Conservation (phyloP, 2,888 invertebrate species). For the Arctia plantaginis region DNA sequence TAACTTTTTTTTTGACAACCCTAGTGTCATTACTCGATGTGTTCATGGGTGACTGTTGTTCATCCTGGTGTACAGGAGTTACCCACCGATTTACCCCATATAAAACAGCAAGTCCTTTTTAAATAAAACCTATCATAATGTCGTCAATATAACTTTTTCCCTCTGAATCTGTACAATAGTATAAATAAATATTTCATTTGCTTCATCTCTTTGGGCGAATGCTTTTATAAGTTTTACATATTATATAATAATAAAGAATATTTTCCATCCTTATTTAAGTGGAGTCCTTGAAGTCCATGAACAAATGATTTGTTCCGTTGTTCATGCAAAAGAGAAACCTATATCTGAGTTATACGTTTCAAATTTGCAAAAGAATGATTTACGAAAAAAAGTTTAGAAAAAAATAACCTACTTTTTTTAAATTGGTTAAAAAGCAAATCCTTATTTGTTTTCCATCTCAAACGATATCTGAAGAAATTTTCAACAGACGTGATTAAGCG, state of each 20-base stretch:
- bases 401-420: neutral
- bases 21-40: neutral
- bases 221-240: neutral
- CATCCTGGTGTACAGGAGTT: too few species aligned
- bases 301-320: neutral
- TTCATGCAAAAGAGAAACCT: neutral
- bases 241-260: neutral
- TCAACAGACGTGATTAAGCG: neutral
- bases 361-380: neutral
- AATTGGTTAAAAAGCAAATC: neutral
- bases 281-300: neutral
- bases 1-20: too few species aligned
- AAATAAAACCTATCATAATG: neutral
- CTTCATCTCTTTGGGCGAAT: neutral
- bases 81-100: too few species aligned
- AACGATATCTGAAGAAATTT: neutral
- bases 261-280: neutral
- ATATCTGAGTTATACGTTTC: neutral
- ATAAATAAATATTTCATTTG: neutral
- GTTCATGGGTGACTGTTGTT: too few species aligned
- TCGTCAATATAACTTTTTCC: neutral
- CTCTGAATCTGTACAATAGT: neutral
- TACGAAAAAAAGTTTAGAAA: neutral
- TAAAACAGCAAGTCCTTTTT: neutral
- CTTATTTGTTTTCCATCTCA: neutral